Base-by-base conservation (phyloP, 2,888 invertebrate species). In the Liopterus haemorrhoidalis region DNA sequence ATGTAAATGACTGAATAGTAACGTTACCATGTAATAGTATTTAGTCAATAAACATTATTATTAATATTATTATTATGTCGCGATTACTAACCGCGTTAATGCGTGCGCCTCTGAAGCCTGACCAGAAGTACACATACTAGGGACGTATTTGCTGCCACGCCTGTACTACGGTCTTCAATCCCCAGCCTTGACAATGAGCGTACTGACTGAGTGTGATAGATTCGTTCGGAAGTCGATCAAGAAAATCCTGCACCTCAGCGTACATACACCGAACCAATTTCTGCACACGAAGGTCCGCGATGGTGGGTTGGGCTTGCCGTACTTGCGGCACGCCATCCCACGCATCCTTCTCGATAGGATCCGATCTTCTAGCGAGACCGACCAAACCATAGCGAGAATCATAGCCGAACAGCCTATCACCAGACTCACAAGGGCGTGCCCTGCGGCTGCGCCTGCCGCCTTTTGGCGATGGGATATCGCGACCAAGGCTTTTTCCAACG, bases 201-300 rank as follows among this genome's bases (percentile, higher is more conserved):
- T 40, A 1, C 30, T 52, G 6, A 30, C 19, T 5, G 31, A 9
- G 18, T 36, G 32, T 11, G 42, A 48, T 35, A 38, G 44, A 11
- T 6, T 48, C 2, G 14, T 52, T 6, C 30, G 50, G 5, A 5
- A 12, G 6, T 9, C 37, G 2, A 14, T 9, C 12, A 37, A 37
- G 22, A 6, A 12, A 12, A 37, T 37, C 37, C 9, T 37, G 4
- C 21, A 37, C 22, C 21, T 37, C 5, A n/a, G 24, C 5, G 9
- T 6, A 8, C 8, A 37, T n/a, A 21, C 37, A 3, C 24, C 12
- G 12, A 37, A 22, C 22, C 24, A 22, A 5, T 15, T 37, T 4
- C 21, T 37, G 6, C 24, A 37, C 15, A 3, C 22, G 5, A 24
- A 3, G 9, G 11, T 37, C 9, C 24, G 22, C 21, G 22, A 37